Base-by-base conservation (phyloP, 2,797 vertebrate genomes). In the Podarcis lilfordi region DNA sequence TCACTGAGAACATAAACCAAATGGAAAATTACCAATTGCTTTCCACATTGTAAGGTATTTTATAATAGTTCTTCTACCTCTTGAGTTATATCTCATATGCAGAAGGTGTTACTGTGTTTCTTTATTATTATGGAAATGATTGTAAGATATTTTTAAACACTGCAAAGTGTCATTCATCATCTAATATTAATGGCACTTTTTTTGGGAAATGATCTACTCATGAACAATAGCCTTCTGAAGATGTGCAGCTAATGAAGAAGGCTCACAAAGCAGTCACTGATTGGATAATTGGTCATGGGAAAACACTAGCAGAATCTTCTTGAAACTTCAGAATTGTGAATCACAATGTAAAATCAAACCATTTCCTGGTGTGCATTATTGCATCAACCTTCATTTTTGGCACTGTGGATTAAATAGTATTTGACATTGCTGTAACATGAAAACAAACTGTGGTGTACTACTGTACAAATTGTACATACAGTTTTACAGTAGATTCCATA, bases 401-500 rank as follows among this genome's bases (percentile, higher is more conserved):
- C 82, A 35, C 86, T 92, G 85, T 93, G 91, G 94, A 84, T 95
- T 79, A 50, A 86, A 64, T 74, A 88, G 5, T 23, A 43, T 88
- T 90, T 37, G 6, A 84, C 84, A 84, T 66, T 75, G 86, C 80
- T 91, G 86, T 95, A 90, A 95, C 91, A 85, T 90, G 94, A 85
- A 92, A 95, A 79, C 80, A 81, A 96, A 55, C 50, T 55, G 25
- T 50, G 25, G 64, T 89, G 66, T 92, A 66, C 21, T 66, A 45
- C 50, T 85, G 50, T 74, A 35, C 37, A 80, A 64, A 27, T 10
- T 59, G 45, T 92, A 87, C 89, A 61, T 90, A 82, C 35, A 27
- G 0, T 94, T 50, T 90, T 91, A 84, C 92, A 86, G 91, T 95
- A 92, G 86, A 91, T 90, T 91, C 91, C 90, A 86, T 90, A 2